phyloP scores from a whole-genome alignment of 2,888 invertebrate species.

The Fragum fragum region DNA sequence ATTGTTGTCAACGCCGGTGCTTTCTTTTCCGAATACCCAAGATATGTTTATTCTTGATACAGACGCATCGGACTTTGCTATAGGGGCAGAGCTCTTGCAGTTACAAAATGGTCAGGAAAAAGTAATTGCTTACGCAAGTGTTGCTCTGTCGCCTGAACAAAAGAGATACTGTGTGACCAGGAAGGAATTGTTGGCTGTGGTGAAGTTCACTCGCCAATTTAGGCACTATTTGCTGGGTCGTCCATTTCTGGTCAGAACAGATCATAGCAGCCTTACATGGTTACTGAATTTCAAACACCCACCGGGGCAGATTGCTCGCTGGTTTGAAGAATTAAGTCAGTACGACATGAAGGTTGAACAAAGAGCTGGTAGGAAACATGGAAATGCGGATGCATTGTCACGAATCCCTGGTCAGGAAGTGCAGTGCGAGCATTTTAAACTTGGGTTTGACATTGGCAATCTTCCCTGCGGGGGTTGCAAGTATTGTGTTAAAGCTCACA shows the following conservation, averaged over 20 bases:
- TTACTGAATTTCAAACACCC: too few species aligned
- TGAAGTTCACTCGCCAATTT: constrained; percentile 44
- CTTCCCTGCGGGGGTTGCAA: constrained; percentile 21
- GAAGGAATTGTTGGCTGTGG: too few species aligned
- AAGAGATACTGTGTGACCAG: constrained; percentile 60
- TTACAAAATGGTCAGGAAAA: constrained; percentile 56
- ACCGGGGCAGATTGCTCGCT: constrained; percentile 57
- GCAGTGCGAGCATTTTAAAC: not conserved
- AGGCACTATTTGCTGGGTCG: constrained; percentile 59
- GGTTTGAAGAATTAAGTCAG: constrained; percentile 29
- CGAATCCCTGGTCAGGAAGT: too few species aligned
- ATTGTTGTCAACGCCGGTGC: too few species aligned
- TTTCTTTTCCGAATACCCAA: too few species aligned
- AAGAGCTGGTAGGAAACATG: too few species aligned
- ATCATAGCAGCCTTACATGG: constrained; percentile 54
- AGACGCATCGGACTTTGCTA: constrained; percentile 50
- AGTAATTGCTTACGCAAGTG: constrained; percentile 61
- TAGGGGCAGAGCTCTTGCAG: constrained; percentile 61
- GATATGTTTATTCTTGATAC: constrained; percentile 24
- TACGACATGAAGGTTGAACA: constrained; percentile 36
- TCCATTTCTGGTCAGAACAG: constrained; percentile 41
- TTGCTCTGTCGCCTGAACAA: constrained; percentile 55
- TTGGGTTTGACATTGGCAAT: too few species aligned
- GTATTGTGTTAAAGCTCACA: constrained; percentile 29
- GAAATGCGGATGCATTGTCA: too few species aligned